Conservation (phyloP, 1,140 invertebrate species). For the Pomacea maculata region DNA sequence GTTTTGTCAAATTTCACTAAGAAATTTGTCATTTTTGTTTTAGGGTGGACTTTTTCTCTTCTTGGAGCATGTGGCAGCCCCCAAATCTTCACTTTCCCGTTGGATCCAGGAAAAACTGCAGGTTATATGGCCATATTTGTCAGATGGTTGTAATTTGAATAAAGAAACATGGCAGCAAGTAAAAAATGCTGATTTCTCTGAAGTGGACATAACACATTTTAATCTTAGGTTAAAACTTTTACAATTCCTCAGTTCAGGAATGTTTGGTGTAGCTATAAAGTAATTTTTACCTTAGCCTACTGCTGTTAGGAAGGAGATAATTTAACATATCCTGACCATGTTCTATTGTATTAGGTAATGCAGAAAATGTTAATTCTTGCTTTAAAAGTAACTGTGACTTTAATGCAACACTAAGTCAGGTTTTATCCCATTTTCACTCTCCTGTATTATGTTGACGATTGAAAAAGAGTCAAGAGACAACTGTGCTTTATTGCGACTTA, state of each 20-base stretch:
- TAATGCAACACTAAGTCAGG: no score
- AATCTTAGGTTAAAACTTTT: neutral
- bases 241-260: neutral
- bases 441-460: no score
- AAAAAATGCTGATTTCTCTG: slow-evolving; percentile 1
- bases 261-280: slow-evolving; percentile 10
- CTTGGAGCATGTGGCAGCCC: slow-evolving; percentile 15
- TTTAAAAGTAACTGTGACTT: no score
- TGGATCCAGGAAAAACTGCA: neutral
- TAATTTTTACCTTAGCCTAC: neutral
- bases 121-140: neutral
- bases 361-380: no score
- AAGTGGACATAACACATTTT: slow-evolving; percentile 5
- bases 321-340: no score
- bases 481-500: no score
- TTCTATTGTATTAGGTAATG: no score
- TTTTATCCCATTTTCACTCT: no score
- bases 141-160: slow-evolving; percentile 1
- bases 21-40: neutral
- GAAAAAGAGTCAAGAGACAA: no score
- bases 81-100: neutral
- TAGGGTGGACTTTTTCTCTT: slow-evolving; percentile 10
- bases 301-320: no score
- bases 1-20: neutral
- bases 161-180: neutral